Base-by-base conservation (phyloP, 2,113 vertebrate species). In the Cephalopholis sonnerati region DNA sequence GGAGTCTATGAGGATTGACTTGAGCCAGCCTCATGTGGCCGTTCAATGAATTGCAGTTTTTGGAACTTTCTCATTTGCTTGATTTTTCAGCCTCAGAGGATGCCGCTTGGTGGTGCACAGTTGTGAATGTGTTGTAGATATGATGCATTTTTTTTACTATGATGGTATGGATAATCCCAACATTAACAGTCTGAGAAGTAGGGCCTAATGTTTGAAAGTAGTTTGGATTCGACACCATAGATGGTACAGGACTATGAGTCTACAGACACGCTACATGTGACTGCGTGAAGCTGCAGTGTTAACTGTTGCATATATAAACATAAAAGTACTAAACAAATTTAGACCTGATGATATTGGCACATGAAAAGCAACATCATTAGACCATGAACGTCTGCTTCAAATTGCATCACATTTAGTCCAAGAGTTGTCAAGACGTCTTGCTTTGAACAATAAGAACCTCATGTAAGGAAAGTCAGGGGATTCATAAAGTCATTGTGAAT, bases 71-170 rank as follows among this genome's bases (percentile, higher is more conserved):
- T 7, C 32, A 36, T 36, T 36, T 36, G 32, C 32, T 36, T 36
- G 6, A 36, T 36, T 36, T n/a, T n/a, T n/a, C n/a, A n/a, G n/a
- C n/a, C n/a, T n/a, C n/a, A n/a, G n/a, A n/a, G n/a, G n/a, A n/a
- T 7, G 32, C 32, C 7, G 32, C 32, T 36, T 36, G 32, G 64
- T 64, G 63, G 55, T 16, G 29, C 9, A 7, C 18, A 63, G 70
- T 54, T 74, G 57, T 50, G 53, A 74, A 27, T 50, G 36, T 74
- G 39, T 50, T 16, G 73, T 50, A 50, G 13, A 65, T 41, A 29
- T 39, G 50, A 44, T 48, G 41, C 71, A 53, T 36, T 36, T n/a
- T 6, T 29, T 75, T 70, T 66, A 65, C 59, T 44, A 18, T 29
- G 20, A 69, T 32, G 32, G 36, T 68, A 62, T 25, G 9, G 39